Base-by-base conservation (phyloP, 2,797 vertebrate species). In the Sebastes iracundus region DNA sequence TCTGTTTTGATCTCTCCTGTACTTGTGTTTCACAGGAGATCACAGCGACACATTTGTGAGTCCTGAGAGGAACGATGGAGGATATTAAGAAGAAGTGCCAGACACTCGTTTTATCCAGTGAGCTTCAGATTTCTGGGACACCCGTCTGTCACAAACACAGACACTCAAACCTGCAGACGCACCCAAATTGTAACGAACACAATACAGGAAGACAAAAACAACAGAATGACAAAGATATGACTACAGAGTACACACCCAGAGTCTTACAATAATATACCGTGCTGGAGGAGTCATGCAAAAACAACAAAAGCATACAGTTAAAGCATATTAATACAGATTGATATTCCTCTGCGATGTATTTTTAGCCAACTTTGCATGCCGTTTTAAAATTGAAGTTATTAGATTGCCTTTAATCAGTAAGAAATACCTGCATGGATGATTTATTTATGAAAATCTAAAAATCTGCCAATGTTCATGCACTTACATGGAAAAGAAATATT, bases 41-140 rank as follows among this genome's bases (percentile, higher is more conserved):
- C 33, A 28, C 1, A n/a, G 80, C 0, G 46, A 93, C 94, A 53
- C 12, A 88, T 75, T 90, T 95, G 5, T 95, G 79, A 94, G 52
- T 72, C 74, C 79, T 66, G 63, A 79, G 64, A 86, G 69, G 22
- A 77, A 42, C 4, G 22, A 63, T 11, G 62, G 63, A 85, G n/a
- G 62, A 72, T 25, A 33, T 56, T 32, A 33, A 55, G 33, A 67
- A 33, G 79, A 76, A 35, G 46, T 28, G 81, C 28, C 69, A 58
- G 71, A 82, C 32, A 14, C 49, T 76, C 56, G 58, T 65, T 82
- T 71, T 61, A 62, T 72, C 66, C 70, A 32, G 23, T 20, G 46
- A 65, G 69, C 35, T 56, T 70, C 38, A 65, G 11, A 83, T 22
- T 46, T 78, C 70, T 52, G 23, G 30, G 53, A 75, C 66, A 23